These are phyloP conservation scores for Pedetes capensis DNA, from an alignment of 2,113 vertebrate genomes.

Conservation along the genomic window DNA sequence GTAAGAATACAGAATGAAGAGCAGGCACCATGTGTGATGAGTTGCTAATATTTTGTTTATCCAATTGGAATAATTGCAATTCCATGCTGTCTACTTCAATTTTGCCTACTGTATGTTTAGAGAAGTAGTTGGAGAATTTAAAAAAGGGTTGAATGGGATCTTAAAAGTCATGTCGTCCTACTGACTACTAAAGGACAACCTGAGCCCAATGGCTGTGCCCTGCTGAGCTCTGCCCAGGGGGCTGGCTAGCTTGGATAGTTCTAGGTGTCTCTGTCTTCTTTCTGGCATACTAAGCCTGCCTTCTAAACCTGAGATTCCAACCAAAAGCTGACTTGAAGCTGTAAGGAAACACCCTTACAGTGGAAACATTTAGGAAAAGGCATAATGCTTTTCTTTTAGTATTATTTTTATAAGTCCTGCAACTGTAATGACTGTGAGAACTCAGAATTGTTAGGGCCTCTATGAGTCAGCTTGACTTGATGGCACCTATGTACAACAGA, in stretches of 20 bases:
- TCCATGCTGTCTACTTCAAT: slow-evolving; percentile 40
- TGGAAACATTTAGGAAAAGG: neutral
- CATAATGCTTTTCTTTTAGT: neutral
- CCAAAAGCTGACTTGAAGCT: neutral
- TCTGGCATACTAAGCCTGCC: neutral
- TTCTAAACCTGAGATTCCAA: neutral
- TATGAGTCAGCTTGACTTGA: too few species aligned
- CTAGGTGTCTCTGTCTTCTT: neutral
- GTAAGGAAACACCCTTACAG: neutral
- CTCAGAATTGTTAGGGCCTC: too few species aligned
- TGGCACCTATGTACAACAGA: too few species aligned
- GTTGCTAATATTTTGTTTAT: neutral
- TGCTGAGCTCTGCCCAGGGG: neutral
- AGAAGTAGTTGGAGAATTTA: neutral
- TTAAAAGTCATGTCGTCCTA: neutral
- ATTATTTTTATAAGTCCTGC: neutral
- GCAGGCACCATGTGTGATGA: slow-evolving; percentile 1
- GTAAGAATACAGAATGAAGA: neutral
- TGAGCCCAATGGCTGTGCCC: neutral
- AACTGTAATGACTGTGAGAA: neutral
- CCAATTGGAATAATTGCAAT: neutral
- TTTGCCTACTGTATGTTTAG: neutral
- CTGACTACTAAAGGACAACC: neutral
- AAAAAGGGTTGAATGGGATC: neutral
- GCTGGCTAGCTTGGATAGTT: neutral